Base-by-base conservation (phyloP, 2,797 vertebrate species). In the Apodemus agrarius region DNA sequence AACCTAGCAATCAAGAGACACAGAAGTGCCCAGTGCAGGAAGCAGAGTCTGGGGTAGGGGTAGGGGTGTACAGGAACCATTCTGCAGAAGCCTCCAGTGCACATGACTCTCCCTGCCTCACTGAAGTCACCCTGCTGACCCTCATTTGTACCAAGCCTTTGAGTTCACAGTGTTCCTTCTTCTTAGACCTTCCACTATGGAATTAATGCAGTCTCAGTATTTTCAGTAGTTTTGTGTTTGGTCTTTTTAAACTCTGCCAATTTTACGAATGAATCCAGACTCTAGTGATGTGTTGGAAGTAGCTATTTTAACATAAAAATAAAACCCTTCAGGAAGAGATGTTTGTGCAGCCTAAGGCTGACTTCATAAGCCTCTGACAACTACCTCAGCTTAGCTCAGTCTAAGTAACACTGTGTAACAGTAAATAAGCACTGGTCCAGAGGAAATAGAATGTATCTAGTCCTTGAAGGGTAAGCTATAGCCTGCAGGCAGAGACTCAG, bases 201-300 rank as follows among this genome's bases (percentile, higher is more conserved):
- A 26, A 22, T 37, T 59, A 72, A 37, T 4, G 16, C 14, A 54
- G 37, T 26, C 7, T 46, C 57, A 91, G 49, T 24, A 69, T 34
- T 96, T 59, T 90, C 29, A 46, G 37, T 49, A 76, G 43, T 67
- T 93, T 79, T 67, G 17, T 82, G 24, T 78, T 93, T 94, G 81
- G 31, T 19, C 61, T 65, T 67, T 49, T 85, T 46, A 4, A 85
- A 85, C 67, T 67, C 49, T 5, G 61, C 59, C 75, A 87, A 0
- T 46, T 87, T 93, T 87, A 24, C 46, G 75, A 94, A 52, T 90
- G 87, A 7, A 37, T 93, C 69, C 12, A 57, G 85, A 69, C 21
- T 69, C 49, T 17, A 37, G n/a, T 16, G 26, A 49, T 46, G 14
- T 37, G 63, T 54, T n/a, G 84, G 52, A 31, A 78, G 79, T 76